These are phyloP conservation scores for Chirona hameri DNA, from an alignment of 2,888 invertebrate species.

Conservation along the genomic window DNA sequence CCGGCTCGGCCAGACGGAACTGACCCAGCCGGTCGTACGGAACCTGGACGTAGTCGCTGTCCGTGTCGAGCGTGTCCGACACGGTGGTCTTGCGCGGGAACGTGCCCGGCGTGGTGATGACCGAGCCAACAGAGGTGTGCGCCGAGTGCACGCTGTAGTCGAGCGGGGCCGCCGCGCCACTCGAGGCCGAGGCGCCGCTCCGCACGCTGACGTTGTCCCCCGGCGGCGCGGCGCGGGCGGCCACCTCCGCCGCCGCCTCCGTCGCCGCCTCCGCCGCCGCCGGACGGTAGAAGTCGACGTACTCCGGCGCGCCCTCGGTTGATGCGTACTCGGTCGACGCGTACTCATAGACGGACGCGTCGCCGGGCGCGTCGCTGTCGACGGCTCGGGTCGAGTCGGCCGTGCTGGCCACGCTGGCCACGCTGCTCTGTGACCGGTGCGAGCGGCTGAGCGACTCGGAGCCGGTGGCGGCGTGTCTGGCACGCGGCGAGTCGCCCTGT, in stretches of 20 bases:
- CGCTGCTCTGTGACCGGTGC: constrained; percentile 5
- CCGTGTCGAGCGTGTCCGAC: constrained; percentile 79
- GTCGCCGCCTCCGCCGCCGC: not conserved
- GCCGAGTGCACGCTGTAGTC: constrained; percentile 40
- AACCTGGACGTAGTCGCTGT: constrained; percentile 83
- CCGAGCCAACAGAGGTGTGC: constrained; percentile 34
- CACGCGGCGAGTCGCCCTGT: not conserved
- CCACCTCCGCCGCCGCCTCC: not conserved
- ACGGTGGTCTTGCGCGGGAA: constrained; percentile 52
- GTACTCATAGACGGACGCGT: not conserved
- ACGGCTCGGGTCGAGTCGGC: constrained; percentile 12
- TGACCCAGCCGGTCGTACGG: constrained; percentile 39
- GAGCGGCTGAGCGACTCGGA: not conserved
- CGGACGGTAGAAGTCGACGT: constrained; percentile 31
- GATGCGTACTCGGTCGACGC: not conserved
- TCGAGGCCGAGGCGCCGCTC: not conserved
- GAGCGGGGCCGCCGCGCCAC: constrained; percentile 5
- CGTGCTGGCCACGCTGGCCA: constrained; percentile 24
- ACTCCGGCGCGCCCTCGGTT: not conserved
- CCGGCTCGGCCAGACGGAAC: constrained; percentile 31
- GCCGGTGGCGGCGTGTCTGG: constrained; percentile 58
- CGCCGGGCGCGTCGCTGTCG: not conserved
- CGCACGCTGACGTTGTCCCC: not conserved
- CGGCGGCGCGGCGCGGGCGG: too few species aligned
- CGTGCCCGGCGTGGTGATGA: constrained; percentile 36